phyloP scores from a whole-genome alignment of 2,888 invertebrate genomes.

The Chrysodeixis includens region DNA sequence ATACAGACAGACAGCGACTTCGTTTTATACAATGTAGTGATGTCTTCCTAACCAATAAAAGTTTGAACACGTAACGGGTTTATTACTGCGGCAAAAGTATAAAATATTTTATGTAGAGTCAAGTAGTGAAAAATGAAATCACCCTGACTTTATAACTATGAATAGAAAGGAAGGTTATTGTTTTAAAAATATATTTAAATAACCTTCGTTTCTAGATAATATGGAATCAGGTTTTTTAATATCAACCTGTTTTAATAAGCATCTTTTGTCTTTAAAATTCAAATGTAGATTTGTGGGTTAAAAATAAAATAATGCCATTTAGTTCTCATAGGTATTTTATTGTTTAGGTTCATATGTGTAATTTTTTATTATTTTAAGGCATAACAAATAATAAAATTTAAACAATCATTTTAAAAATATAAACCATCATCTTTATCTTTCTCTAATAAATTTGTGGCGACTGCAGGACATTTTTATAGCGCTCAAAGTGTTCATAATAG shows the following conservation, averaged over 20 bases:
- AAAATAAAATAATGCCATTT: slow-evolving; percentile 9
- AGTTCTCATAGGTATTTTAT: slow-evolving; percentile 42
- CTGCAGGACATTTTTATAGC: background rate
- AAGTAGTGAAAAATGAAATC: background rate
- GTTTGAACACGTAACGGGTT: background rate
- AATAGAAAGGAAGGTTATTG: background rate
- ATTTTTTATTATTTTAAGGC: slow-evolving; percentile 21
- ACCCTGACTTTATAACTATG: no score
- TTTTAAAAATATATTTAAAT: no score
- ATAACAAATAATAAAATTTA: slow-evolving; percentile 20
- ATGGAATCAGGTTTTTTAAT: background rate
- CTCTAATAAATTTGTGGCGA: background rate
- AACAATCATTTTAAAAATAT: background rate
- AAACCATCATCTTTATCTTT: background rate
- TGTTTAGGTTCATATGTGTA: slow-evolving; percentile 24
- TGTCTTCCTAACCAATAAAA: background rate
- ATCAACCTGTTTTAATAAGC: background rate
- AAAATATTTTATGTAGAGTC: slow-evolving; percentile 2
- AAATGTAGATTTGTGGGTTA: background rate
- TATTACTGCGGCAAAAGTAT: background rate
- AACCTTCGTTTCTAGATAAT: no score
- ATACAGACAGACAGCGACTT: no score
- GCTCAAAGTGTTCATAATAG: background rate
- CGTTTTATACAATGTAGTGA: no score
- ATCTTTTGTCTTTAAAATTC: background rate